Conservation (phyloP, 2,888 invertebrate genomes). For the Acronicta aceris region DNA sequence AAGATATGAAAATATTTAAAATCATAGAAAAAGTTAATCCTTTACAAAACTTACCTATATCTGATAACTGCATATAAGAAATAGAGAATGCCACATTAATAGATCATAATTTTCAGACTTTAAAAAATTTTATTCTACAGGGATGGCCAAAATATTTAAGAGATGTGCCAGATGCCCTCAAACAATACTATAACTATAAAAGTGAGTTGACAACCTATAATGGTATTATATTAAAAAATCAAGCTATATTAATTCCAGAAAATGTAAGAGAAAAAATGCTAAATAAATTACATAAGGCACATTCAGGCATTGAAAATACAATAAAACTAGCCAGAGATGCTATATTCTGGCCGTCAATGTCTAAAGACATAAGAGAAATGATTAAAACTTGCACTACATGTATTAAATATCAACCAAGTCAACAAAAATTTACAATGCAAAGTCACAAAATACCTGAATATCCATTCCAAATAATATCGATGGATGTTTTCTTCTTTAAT, state of each 20-base stretch:
- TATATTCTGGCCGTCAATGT: slow-evolving; percentile 5
- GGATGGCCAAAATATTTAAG: slow-evolving; percentile 2
- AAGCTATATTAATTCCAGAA: slow-evolving; percentile 3
- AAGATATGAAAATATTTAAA: too few species aligned
- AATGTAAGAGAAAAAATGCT: slow-evolving; percentile 1
- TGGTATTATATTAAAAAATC: background rate
- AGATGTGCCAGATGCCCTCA: background rate
- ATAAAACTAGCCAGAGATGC: slow-evolving; percentile 4
- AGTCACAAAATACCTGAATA: slow-evolving; percentile 4
- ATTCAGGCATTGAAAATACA: slow-evolving; percentile 5
- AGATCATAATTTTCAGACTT: background rate
- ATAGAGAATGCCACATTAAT: too few species aligned
- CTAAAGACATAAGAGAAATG: slow-evolving; percentile 4
- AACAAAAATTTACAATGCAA: slow-evolving; percentile 8
- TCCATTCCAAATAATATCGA: slow-evolving; percentile 3
- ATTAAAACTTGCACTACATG: background rate
- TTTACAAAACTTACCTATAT: too few species aligned
- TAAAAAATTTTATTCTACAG: background rate
- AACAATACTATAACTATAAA: slow-evolving; percentile 1
- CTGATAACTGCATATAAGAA: too few species aligned
- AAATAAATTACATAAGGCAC: slow-evolving; percentile 1
- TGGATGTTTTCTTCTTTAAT: background rate
- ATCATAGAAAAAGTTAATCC: too few species aligned
- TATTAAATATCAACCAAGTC: slow-evolving; percentile 2
- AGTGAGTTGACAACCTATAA: slow-evolving; percentile 2